Evolutionary conservation across 2,888 invertebrate species (phyloP), one percentile per base, ranked within the genome.

Genomic region (Chymomyza caudatula): DNA sequence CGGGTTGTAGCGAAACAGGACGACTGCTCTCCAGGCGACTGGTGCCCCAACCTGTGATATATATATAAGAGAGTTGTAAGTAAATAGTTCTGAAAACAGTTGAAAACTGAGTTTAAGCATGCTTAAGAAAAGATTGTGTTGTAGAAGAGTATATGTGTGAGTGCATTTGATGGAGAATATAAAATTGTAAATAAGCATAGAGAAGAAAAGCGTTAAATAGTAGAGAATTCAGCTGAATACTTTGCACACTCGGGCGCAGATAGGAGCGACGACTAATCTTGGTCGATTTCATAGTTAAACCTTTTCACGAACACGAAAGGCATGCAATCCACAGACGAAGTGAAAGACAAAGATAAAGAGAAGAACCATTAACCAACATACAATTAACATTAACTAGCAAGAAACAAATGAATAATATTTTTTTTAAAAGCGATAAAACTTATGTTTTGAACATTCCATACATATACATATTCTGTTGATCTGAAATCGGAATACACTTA

Each of bases 181-280:
- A 59, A 43, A 58, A 22, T 44, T 49, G 25, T n/a, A 54, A 37
- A 60, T 25, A 22, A 20, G 5, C 8, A 22, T 60, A 63, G n/a
- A n/a, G n/a, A n/a, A 53, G 60, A 20, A 56, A 51, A 60, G 42
- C 56, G 25, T 52, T 55, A 62, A 55, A 52, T 69, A 56, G 22
- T 61, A 47, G 64, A 53, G 47, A 57, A 47, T 17, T 25, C 42
- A 19, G 3, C 52, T 37, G 19, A 78, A 84, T 89, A 89, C 89
- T 89, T 88, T 89, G 89, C 75, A 89, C 74, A 78, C 88, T 89
- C 73, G 88, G 88, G 81, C 89, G 89, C 69, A 89, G 81, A 85
- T 89, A 88, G 60, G 89, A 87, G 68, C 89, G 86, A 68, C 87
- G 80, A 65, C 67, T 87, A 71, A 89, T 71, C 85, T 88, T 88